A percentile compares a stretch with the other conserved stretches of the same genome.
Conservation (phyloP, 2,888 invertebrate species). For the Tenthredo notha region DNA sequence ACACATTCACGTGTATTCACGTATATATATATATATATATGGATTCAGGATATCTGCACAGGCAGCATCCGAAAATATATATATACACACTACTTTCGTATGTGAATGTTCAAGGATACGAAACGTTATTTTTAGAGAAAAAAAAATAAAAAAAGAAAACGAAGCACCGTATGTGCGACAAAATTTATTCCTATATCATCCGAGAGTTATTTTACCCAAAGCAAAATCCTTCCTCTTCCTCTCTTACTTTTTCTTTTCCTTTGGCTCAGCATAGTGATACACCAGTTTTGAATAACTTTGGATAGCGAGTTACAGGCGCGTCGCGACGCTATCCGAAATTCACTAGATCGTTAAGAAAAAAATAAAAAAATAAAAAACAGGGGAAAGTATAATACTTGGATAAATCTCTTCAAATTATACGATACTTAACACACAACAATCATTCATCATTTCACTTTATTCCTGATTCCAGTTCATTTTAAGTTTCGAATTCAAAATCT, state of each 20-base stretch:
- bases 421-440: not conserved
- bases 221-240: not conserved
- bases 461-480: not conserved
- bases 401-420: not conserved
- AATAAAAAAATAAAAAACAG: no score
- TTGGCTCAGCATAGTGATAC: not conserved
- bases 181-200: constrained; percentile 12
- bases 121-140: not conserved
- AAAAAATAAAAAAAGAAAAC: not conserved
- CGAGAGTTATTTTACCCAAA: not conserved
- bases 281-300: constrained; percentile 14
- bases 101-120: not conserved
- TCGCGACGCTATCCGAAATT: not conserved
- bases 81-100: not conserved
- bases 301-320: not conserved
- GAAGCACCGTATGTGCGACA: constrained; percentile 14
- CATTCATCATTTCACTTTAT: not conserved
- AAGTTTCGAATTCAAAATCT: not conserved
- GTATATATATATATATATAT: not conserved
- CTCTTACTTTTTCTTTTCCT: not conserved
- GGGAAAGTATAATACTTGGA: not conserved
- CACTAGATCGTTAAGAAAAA: not conserved
- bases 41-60: not conserved
- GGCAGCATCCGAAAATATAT: not conserved
- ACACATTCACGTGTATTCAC: not conserved